Conservation (phyloP, 2,113 vertebrate genomes). For the Sphaerodactylus townsendi region DNA sequence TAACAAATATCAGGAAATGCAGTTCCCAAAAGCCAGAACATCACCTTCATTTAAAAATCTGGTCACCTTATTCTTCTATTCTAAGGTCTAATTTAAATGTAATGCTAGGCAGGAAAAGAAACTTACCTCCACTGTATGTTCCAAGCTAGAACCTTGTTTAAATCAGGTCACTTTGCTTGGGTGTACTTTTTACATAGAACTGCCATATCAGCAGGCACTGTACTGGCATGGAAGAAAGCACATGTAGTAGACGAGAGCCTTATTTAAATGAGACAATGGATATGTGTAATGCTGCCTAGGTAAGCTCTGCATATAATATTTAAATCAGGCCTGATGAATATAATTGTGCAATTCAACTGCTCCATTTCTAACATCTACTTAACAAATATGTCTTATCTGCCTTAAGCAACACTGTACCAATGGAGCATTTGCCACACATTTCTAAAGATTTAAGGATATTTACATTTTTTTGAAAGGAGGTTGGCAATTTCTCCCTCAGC, state of each 20-base stretch:
- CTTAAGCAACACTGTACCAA: neutral
- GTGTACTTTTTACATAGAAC: neutral
- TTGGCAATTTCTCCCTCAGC: too few relatives aligned
- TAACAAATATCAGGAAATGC: conserved; percentile 33
- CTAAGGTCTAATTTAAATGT: neutral
- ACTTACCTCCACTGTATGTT: neutral
- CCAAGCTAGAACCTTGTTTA: neutral
- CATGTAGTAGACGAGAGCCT: neutral
- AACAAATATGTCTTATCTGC: neutral
- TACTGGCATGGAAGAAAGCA: neutral
- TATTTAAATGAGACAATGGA: neutral
- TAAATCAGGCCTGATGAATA: neutral
- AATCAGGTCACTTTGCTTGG: neutral
- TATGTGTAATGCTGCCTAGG: neutral
- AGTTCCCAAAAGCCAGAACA: conserved; percentile 26
- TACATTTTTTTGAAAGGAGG: too few relatives aligned
- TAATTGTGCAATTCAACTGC: neutral
- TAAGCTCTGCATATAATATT: neutral
- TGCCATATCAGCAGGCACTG: neutral
- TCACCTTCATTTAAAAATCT: conserved; percentile 30
- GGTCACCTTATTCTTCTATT: neutral
- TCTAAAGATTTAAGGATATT: too few relatives aligned
- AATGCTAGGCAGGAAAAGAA: neutral
- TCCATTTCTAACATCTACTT: too few relatives aligned
- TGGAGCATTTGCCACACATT: neutral